These are phyloP conservation scores for Parasteatoda lunata DNA, from an alignment of 2,888 invertebrate species.

Conservation along the genomic window DNA sequence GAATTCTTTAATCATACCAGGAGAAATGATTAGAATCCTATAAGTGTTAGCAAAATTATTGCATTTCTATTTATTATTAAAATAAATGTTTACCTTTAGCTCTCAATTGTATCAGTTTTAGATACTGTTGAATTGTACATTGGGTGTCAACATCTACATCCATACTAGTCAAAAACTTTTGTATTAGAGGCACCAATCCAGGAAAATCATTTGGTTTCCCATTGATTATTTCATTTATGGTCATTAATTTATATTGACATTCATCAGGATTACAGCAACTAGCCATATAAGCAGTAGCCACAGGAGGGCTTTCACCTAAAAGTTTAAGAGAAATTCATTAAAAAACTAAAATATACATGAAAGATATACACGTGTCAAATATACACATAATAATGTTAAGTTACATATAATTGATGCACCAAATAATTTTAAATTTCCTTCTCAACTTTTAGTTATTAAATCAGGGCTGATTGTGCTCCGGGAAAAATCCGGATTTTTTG, in stretches of 20 bases:
- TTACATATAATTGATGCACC: no score
- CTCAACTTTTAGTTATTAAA: no score
- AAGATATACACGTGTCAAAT: no score
- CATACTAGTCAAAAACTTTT: slow-evolving; percentile 93
- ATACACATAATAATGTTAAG: no score
- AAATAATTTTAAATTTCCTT: no score
- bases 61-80: background rate
- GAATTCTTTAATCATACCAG: no score
- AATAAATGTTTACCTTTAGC: slow-evolving; percentile 74
- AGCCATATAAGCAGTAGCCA: slow-evolving; percentile 73
- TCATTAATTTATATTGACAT: slow-evolving; percentile 81
- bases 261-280: slow-evolving; percentile 71
- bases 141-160: slow-evolving; percentile 99
- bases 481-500: no score
- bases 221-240: slow-evolving; percentile 97
- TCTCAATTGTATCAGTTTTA: slow-evolving; percentile 85
- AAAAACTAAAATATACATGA: no score
- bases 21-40: no score
- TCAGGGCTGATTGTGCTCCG: no score
- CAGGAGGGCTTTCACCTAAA: slow-evolving; percentile 74
- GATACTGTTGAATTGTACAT: slow-evolving; percentile 96
- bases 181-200: slow-evolving; percentile 93
- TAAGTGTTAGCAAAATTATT: no score
- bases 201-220: slow-evolving; percentile 94
- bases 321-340: no score